These are phyloP conservation scores for Halocaridina rubra DNA, from an alignment of 2,888 invertebrate genomes.

Conservation along the genomic window DNA sequence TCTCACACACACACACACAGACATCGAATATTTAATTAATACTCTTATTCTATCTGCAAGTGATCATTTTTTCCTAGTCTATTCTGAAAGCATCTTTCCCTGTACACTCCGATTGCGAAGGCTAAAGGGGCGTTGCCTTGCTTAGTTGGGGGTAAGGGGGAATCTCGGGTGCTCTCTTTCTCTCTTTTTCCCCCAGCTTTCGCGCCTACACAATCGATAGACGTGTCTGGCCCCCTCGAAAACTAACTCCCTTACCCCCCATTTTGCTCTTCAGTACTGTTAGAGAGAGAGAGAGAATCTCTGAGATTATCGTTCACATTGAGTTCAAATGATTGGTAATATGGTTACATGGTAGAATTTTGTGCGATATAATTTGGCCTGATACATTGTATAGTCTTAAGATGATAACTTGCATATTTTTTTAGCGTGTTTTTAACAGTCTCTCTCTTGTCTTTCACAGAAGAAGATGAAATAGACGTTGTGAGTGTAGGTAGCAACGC, in stretches of 20 bases:
- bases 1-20: too few species aligned
- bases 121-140: not conserved
- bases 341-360: too few species aligned
- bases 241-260: not conserved
- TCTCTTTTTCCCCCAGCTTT: not conserved
- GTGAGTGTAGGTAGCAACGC: conserved; percentile 39
- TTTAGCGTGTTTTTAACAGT: too few species aligned
- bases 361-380: too few species aligned
- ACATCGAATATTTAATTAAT: too few species aligned
- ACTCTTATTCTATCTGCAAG: too few species aligned
- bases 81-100: too few species aligned
- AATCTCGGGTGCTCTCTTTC: not conserved
- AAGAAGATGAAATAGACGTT: conserved; percentile 55
- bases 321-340: too few species aligned
- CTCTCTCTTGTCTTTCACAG: conserved; percentile 17
- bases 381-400: too few species aligned
- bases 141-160: not conserved
- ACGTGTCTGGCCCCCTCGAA: conserved; percentile 12
- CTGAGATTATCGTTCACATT: not conserved
- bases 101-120: too few species aligned
- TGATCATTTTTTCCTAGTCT: too few species aligned
- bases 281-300: not conserved
- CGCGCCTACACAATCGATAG: conserved; percentile 17
- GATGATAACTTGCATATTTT: too few species aligned
- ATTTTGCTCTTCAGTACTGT: not conserved